Base-by-base conservation (phyloP, 2,888 invertebrate species). In the Leptogaster cylindrica region DNA sequence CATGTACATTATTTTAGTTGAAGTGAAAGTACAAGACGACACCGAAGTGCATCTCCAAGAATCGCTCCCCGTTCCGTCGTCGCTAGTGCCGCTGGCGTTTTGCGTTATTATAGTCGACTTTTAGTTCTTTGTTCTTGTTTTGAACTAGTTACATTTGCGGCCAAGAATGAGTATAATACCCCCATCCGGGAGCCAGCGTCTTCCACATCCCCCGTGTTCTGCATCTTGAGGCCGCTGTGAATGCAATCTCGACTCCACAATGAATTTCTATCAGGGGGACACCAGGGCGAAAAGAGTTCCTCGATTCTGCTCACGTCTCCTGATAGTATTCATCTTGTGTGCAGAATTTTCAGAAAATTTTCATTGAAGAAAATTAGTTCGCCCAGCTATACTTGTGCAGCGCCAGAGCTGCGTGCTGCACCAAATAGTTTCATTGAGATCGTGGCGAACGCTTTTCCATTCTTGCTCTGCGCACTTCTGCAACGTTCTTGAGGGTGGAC, bases 401-500 rank as follows among this genome's bases (percentile, higher is more conserved):
- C n/a, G n/a, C n/a, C n/a, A n/a, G n/a, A n/a, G n/a, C n/a, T n/a
- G n/a, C n/a, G n/a, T n/a, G n/a, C n/a, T n/a, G n/a, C n/a, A n/a
- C n/a, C n/a, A n/a, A n/a, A n/a, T n/a, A n/a, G n/a, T n/a, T n/a
- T n/a, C n/a, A n/a, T n/a, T n/a, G n/a, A n/a, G 39, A 7, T 39
- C 10, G 4, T 10, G 10, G n/a, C n/a, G 10, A 39, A 39, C 14
- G 39, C 12, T n/a, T 39, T 39, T 39, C 39, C 10, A 39, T 39
- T 39, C 12, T 39, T 39, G 39, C 5, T 10, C 12, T 39, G 4
- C 39, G n/a, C 14, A 10, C 39, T 10, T 39, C n/a, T n/a, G n/a
- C n/a, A n/a, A n/a, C n/a, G n/a, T 4, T 39, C 39, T 39, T n/a
- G 39, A 39, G 39, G 39, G 39, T 39, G 39, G 39, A 39, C 12